Conservation (phyloP, 2,888 invertebrate species). For the Pterobdella sp. region DNA sequence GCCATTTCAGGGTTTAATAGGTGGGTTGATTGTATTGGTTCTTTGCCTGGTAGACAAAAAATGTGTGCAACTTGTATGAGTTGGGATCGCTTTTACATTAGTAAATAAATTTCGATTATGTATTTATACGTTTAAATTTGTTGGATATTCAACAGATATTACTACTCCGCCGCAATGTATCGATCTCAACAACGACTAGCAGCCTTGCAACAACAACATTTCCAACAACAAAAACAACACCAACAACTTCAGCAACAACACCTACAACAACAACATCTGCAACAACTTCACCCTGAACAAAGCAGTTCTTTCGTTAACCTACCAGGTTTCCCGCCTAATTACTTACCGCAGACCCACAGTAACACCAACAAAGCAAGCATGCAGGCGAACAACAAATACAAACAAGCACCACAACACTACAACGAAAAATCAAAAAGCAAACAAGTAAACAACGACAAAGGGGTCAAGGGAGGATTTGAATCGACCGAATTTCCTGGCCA, state of each 20-base stretch:
- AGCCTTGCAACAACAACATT: conserved; percentile 44
- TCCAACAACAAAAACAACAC: conserved; percentile 42
- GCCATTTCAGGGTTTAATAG: conserved; percentile 26
- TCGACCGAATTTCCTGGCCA: not conserved
- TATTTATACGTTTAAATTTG: no score
- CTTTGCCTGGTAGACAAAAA: no score
- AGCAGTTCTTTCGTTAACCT: conserved; percentile 19
- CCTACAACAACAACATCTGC: conserved; percentile 43
- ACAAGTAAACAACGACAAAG: not conserved
- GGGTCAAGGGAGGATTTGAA: not conserved
- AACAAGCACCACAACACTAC: conserved; percentile 3
- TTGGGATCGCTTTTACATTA: no score
- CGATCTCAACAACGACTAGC: conserved; percentile 44
- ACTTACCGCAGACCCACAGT: not conserved
- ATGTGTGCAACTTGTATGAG: no score
- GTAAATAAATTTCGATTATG: no score
- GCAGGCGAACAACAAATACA: not conserved
- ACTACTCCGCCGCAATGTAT: conserved; percentile 46
- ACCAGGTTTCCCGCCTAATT: not conserved
- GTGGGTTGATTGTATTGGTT: no score
- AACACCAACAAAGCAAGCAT: conserved; percentile 15
- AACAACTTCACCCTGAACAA: conserved; percentile 8
- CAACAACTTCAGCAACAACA: conserved; percentile 41
- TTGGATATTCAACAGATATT: conserved; percentile 48
- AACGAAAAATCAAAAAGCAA: not conserved